Base-by-base conservation (phyloP, 2,888 invertebrate species). In the Dromius quadrimaculatus region DNA sequence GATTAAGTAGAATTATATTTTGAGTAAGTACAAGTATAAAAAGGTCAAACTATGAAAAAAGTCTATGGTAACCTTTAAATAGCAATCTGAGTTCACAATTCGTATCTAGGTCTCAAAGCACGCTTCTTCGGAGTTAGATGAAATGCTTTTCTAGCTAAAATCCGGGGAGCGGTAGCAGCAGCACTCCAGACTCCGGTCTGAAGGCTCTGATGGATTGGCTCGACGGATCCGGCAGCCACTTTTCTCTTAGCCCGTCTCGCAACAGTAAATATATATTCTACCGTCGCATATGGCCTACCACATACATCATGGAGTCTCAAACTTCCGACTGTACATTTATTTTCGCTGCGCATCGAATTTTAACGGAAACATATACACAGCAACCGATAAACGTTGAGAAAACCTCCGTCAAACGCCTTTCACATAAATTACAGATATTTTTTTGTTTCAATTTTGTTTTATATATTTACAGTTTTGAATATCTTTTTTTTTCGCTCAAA, bases 231-330 rank as follows among this genome's bases (percentile, higher is more conserved):
- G 65, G 65, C 50, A 34, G 34, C 47, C 34, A 50, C 47, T 50
- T n/a, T n/a, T n/a, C n/a, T 43, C 50, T 13, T 23, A 32, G 50
- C 23, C 54, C 43, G 57, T 66, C 28, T 66, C 28, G 22, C 36
- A 15, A 28, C 28, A 38, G 66, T 57, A 66, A 66, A 66, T 66
- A 66, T 66, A 66, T 57, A 66, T 66, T 66, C 28, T 28, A 22
- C 41, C 59, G 34, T 36, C 11, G 59, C 5, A 41, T 15, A 17
- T 13, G 20, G 34, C 34, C 41, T 22, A 36, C 47, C 36, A 47
- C 65, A 65, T 65, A 54, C 41, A 66, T 66, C 66, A 66, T 57
- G 6, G 11, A n/a, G 32, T 57, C 38, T 57, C 54, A 13, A 23
- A 57, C 57, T 57, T 66, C 66, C 54, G 66, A 2, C 28, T 38